A percentile compares a stretch with the other conserved stretches of the same genome.
Conservation (phyloP, 2,888 invertebrate genomes). For the Deladenus siricidicola region DNA sequence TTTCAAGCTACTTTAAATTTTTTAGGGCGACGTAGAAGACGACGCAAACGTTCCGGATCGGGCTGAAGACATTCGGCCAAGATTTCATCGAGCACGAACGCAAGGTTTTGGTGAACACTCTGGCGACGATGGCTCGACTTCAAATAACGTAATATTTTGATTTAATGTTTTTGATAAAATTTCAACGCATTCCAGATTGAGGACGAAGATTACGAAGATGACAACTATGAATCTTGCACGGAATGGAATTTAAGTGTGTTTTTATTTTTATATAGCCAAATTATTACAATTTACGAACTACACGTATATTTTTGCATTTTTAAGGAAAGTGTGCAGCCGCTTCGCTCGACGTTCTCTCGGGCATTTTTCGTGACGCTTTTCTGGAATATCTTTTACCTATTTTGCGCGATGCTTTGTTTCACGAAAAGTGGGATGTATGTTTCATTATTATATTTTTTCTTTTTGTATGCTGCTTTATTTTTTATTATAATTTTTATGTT, state of each 20-base stretch:
- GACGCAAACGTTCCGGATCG: slow-evolving; percentile 93
- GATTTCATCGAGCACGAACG: slow-evolving; percentile 73
- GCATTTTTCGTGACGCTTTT: slow-evolving; percentile 88
- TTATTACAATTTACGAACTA: too few species aligned
- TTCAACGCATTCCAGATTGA: slow-evolving; percentile 38
- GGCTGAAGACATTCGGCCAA: slow-evolving; percentile 89
- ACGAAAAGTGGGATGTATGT: slow-evolving; percentile 81
- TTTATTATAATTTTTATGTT: slow-evolving; percentile 7
- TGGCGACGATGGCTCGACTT: too few species aligned
- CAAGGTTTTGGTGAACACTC: background rate
- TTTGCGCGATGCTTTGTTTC: slow-evolving; percentile 88
- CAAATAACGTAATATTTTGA: too few species aligned
- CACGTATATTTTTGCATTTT: slow-evolving; percentile 17
- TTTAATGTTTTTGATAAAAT: too few species aligned
- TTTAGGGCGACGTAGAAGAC: slow-evolving; percentile 80
- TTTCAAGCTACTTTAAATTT: background rate
- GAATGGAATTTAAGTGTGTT: slow-evolving; percentile 82
- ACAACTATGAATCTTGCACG: slow-evolving; percentile 79
- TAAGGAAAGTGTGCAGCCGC: slow-evolving; percentile 92
- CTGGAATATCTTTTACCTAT: slow-evolving; percentile 88
- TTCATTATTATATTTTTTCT: too few species aligned
- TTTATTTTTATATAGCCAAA: background rate
- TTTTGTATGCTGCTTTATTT: too few species aligned
- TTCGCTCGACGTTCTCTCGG: slow-evolving; percentile 88
- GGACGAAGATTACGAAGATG: slow-evolving; percentile 59